Conservation (phyloP, 2,888 invertebrate genomes). For the Amorpha juglandis region DNA sequence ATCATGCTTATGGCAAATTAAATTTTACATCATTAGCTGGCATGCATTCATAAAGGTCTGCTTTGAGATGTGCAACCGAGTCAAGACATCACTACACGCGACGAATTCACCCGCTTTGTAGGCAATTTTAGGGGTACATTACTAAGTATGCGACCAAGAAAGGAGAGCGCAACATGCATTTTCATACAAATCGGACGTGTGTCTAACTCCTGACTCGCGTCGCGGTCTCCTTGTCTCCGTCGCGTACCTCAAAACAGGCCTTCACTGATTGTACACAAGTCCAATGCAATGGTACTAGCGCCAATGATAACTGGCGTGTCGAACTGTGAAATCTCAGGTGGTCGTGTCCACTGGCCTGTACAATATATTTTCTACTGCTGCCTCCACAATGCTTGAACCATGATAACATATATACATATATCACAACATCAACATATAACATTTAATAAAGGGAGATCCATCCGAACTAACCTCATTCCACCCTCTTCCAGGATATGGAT, state of each 20-base stretch:
- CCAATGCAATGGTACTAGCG: neutral
- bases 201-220: too few relatives aligned
- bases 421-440: constrained; percentile 16
- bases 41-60: neutral
- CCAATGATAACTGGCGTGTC: neutral
- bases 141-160: too few relatives aligned
- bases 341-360: neutral
- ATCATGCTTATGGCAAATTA: neutral
- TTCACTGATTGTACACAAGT: neutral
- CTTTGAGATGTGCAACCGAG: too few relatives aligned
- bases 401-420: neutral
- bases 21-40: neutral
- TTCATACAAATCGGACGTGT: too few relatives aligned
- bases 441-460: constrained; percentile 12
- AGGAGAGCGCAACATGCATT: too few relatives aligned
- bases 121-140: too few relatives aligned
- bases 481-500: constrained; percentile 21
- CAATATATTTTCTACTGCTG: neutral
- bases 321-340: neutral
- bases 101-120: too few relatives aligned
- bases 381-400: neutral
- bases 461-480: constrained; percentile 21
- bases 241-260: too few relatives aligned
- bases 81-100: too few relatives aligned
- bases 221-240: too few relatives aligned